These are phyloP conservation scores for Wasmannia auropunctata DNA, from an alignment of 1,140 invertebrate genomes.

Conservation along the genomic window DNA sequence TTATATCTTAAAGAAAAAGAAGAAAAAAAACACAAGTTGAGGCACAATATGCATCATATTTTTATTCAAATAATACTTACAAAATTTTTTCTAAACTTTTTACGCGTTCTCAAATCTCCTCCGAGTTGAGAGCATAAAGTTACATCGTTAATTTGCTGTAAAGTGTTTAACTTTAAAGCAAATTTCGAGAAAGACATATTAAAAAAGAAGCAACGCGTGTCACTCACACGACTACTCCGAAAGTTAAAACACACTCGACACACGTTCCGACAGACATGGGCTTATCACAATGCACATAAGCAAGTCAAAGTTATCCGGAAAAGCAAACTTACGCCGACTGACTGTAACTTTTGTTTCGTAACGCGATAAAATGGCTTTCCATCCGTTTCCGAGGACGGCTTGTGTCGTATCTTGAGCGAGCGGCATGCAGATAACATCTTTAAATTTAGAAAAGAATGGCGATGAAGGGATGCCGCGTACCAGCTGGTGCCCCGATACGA, in stretches of 20 bases:
- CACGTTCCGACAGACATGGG: not conserved
- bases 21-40: not conserved
- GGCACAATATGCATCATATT: not conserved
- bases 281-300: slow-evolving; percentile 5
- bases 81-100: not conserved
- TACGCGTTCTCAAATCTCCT: not conserved
- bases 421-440: slow-evolving; percentile 44
- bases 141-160: not conserved
- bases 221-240: not conserved
- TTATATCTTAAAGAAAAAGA: not conserved
- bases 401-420: slow-evolving; percentile 25
- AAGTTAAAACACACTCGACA: slow-evolving; percentile 18
- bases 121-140: not conserved
- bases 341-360: slow-evolving; percentile 34
- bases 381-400: slow-evolving; percentile 6
- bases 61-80: not conserved
- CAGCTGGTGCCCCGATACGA: slow-evolving; percentile 42
- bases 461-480: slow-evolving; percentile 32
- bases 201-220: not conserved
- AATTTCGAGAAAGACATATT: slow-evolving; percentile 1
- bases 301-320: slow-evolving; percentile 21
- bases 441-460: slow-evolving; percentile 56
- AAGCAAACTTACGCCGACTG: not conserved
- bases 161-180: not conserved
- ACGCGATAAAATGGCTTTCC: slow-evolving; percentile 41